Base-by-base conservation (phyloP, 2,888 invertebrate genomes). In the Eutolmus rufibarbis region DNA sequence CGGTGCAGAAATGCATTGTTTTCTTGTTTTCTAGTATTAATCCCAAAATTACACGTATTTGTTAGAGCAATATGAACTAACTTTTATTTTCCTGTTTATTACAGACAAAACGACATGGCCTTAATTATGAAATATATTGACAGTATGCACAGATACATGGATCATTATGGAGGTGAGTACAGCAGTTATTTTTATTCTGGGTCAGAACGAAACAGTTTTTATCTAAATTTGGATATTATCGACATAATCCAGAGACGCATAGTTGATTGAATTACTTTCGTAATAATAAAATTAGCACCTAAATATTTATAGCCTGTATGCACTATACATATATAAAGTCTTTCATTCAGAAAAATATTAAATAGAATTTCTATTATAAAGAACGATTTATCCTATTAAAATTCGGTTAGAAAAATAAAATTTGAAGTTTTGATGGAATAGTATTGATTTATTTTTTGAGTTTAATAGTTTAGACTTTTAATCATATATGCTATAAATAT, bases 61-160 rank as follows among this genome's bases (percentile, higher is more conserved):
- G 66, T 66, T 9, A 14, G 12, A 66, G 1, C 4, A 2, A 12
- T 66, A 7, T 66, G 8, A 66, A 28, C 3, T 76, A 37, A 37
- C n/a, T 40, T 76, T 28, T 37, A 9, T 40, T 87, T 74, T 56
- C 16, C 74, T 34, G 40, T 66, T 77, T 34, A 74, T 87, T 87
- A 3, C 74, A 87, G 87, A 81, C 79, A 86, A 86, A 79, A 34
- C 91, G 91, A 92, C 92, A 97, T 97, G 97, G 96, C 96, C 94
- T 94, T 96, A 94, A 94, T 97, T 93, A 94, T 96, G 94, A 95
- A 95, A 93, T 96, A 95, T 93, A 94, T 96, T 93, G 95, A 96
- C 93, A 95, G 94, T 92, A 95, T 97, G 93, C 95, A 96, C 93
- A 94, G 95, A 92, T 95, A 96, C 92, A 95, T 97, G 94, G 95